Evolutionary conservation across 37 sponge, comb jelly and placozoan species (phyloP), one percentile per base, ranked within the genome.

Genomic region (Halichondria panicea): DNA sequence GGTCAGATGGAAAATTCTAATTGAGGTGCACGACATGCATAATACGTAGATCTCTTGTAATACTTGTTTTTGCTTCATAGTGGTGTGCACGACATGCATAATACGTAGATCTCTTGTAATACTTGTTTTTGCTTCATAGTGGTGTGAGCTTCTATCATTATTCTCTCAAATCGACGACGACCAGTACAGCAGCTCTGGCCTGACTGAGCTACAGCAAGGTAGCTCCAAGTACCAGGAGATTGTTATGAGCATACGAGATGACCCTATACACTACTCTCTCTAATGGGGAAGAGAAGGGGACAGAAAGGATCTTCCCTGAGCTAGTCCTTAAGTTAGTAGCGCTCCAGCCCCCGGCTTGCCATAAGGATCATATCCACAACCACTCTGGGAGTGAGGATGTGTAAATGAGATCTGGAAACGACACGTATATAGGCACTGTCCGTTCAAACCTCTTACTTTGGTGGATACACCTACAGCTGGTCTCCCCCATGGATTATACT

Each of bases 261-360:
- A 91, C 45, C 71, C 80, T 4, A 50, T 75, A n/a, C n/a, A 27
- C 79, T 79, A 7, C 44, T 87, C 18, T 83, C 84, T 25, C 76
- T 91, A 32, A 66, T 91, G 3, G 62, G 43, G 38, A 91, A 83
- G 75, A 72, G 63, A 42, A 36, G 75, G 40, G 91, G 91, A n/a
- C 72, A 76, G 66, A 82, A 78, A 63, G 92, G 92, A 21, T 64
- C 33, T 65, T 71, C 6, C 89, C 89, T 1, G 74, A 77, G 28
- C 35, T 48, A 18, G 78, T 76, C 46, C 50, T 67, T 8, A 65
- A n/a, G n/a, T n/a, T n/a, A n/a, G 64, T 56, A 80, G 87, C 57
- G 87, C 87, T 31, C 87, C 87, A 33, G 62, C 87, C 41, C 87
- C 87, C 31, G 80, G 80, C 41, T 60, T 72, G 28, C 87, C 87